These are phyloP conservation scores for Corydoras maculifer DNA, from an alignment of 2,113 vertebrate genomes.

Conservation along the genomic window DNA sequence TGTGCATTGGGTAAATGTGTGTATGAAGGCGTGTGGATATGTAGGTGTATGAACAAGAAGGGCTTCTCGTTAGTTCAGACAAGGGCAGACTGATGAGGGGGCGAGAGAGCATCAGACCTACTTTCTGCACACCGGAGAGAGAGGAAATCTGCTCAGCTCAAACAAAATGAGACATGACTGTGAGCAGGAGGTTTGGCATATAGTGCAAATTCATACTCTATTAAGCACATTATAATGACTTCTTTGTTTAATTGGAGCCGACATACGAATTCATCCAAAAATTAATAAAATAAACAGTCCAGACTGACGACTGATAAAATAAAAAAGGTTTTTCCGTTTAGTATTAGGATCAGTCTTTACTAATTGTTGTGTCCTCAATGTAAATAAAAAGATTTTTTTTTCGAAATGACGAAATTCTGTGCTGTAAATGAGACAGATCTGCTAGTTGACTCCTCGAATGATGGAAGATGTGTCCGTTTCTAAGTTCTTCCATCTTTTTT, in stretches of 20 bases:
- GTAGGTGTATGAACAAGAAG: not conserved
- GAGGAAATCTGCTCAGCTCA: conserved; percentile 13
- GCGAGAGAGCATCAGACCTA: conserved; percentile 46
- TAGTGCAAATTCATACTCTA: not conserved
- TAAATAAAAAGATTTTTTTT: too few species aligned
- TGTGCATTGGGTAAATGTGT: not conserved
- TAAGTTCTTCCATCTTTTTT: not conserved
- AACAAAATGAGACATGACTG: not conserved
- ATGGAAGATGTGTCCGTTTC: not conserved
- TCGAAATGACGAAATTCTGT: too few species aligned
- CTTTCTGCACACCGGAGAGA: conserved; percentile 49
- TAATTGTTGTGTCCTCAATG: too few species aligned
- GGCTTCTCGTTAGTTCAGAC: conserved; percentile 35
- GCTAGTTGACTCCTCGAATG: not conserved
- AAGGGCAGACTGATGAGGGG: conserved; percentile 46
- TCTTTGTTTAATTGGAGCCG: too few species aligned
- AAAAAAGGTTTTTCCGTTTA: too few species aligned
- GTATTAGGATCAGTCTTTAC: too few species aligned
- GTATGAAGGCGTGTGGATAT: not conserved
- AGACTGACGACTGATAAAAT: too few species aligned
- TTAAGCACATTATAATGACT: too few species aligned
- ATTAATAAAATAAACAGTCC: too few species aligned
- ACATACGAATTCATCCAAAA: too few species aligned
- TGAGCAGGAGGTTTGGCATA: not conserved
- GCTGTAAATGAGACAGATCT: not conserved